Evolutionary conservation across 2,113 vertebrate genomes (phyloP), one percentile per base, ranked within the genome.

Genomic region (Parus major): DNA sequence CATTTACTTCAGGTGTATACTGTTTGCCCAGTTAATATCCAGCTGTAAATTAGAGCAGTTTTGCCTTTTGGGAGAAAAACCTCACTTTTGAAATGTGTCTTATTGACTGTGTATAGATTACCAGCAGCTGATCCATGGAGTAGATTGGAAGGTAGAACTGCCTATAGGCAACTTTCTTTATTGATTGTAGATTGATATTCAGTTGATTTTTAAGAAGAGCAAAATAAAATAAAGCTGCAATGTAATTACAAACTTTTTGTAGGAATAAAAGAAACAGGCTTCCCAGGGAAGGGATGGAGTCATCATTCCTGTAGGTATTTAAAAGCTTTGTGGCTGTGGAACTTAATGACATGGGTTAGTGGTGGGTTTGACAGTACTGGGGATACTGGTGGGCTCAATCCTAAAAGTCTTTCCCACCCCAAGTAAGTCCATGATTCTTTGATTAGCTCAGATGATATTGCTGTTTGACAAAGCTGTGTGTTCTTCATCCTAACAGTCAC

Each of bases 71-170:
- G 97, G 97, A 97, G 72, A 95, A 95, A 94, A 97, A 71, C 17
- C 90, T 96, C 77, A 75, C 97, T 96, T 98, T 95, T 93, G 96
- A 97, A 98, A 97, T 17, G 41, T 95, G 94, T 96, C 97, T 97
- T 97, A 97, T 96, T 97, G 98, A 97, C 96, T 92, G 86, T 31
- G 90, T 94, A 91, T 97, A 97, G 97, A 97, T 97, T 97, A 97
- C 95, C 96, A 95, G 93, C 94, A 97, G 96, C 96, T 82, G 97
- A 97, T 98, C 97, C 95, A 96, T 91, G 95, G 96, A 97, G 97
- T 41, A 97, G 96, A 97, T 97, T 95, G 91, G 95, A 97, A 96
- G 93, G 79, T 57, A 82, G 91, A 97, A 94, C 27, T 95, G 94
- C 96, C 97, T 93, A 77, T 55, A 60, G 96, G 97, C 97, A 95